phyloP scores from a whole-genome alignment of 1,140 invertebrate genomes.

The Octopus bimaculoides region DNA sequence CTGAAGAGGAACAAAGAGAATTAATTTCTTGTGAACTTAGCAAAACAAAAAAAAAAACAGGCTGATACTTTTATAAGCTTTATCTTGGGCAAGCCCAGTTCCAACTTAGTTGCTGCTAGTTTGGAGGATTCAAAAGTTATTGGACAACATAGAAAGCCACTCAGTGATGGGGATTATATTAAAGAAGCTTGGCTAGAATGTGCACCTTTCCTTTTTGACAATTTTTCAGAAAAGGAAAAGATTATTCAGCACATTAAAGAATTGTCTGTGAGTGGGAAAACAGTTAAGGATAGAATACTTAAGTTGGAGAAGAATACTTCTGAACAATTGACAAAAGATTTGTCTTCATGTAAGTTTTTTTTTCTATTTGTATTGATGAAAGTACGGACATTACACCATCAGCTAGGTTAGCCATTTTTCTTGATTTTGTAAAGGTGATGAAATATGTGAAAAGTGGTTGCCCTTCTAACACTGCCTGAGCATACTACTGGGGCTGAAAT shows the following conservation, averaged over 20 bases:
- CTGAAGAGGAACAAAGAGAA: constrained; percentile 1
- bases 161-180: constrained; percentile 7
- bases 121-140: too few species aligned
- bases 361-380: neutral
- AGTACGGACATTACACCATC: neutral
- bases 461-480: neutral
- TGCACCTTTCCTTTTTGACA: neutral
- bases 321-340: constrained; percentile 1
- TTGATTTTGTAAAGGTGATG: neutral
- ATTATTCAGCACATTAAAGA: neutral
- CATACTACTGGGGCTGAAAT: neutral
- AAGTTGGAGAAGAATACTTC: neutral
- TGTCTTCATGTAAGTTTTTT: neutral
- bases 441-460: constrained; percentile 6
- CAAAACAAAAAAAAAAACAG: neutral
- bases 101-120: constrained; percentile 6
- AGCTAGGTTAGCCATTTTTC: neutral
- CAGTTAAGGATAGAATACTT: neutral
- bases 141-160: constrained; percentile 1
- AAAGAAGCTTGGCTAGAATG: constrained; percentile 1
- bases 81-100: constrained; percentile 7
- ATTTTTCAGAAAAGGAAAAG: neutral
- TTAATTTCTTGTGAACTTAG: neutral
- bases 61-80: neutral
- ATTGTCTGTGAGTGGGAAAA: neutral